Conservation (phyloP, 2,113 vertebrate genomes). For the Halichoerus grypus region DNA sequence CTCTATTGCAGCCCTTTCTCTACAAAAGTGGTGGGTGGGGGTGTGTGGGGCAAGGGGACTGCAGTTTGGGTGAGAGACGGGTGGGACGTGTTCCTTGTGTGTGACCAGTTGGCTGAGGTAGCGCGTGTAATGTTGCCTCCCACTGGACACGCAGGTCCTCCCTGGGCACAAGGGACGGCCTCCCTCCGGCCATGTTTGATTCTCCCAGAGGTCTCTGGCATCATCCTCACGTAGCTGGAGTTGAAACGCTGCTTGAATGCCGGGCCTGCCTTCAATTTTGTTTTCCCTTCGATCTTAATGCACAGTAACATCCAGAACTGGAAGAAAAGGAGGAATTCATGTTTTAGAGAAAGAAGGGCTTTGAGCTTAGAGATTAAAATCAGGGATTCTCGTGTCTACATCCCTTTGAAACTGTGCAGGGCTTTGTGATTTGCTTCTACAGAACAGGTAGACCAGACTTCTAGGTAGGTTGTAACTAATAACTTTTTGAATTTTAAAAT, state of each 20-base stretch:
- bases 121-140: slow-evolving; percentile 68
- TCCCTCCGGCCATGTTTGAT: slow-evolving; percentile 61
- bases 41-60: slow-evolving; percentile 58
- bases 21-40: slow-evolving; percentile 58
- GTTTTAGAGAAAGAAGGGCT: background rate
- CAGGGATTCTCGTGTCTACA: background rate
- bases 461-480: background rate
- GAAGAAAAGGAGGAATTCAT: slow-evolving; percentile 13
- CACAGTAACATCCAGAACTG: background rate
- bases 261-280: background rate
- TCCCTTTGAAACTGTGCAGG: background rate
- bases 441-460: background rate
- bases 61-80: slow-evolving; percentile 78
- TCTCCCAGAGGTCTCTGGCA: slow-evolving; percentile 72
- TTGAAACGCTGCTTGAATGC: slow-evolving; percentile 59
- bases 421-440: slow-evolving; percentile 8
- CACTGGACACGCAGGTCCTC: slow-evolving; percentile 77
- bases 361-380: slow-evolving; percentile 49
- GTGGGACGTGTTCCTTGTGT: slow-evolving; percentile 79
- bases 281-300: background rate
- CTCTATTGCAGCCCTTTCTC: background rate
- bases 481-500: slow-evolving; percentile 54
- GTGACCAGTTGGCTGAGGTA: slow-evolving; percentile 80
- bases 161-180: slow-evolving; percentile 75
- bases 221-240: slow-evolving; percentile 56